Base-by-base conservation (phyloP, 92 coral and sea anemone species). In the Phymanthus crucifer region DNA sequence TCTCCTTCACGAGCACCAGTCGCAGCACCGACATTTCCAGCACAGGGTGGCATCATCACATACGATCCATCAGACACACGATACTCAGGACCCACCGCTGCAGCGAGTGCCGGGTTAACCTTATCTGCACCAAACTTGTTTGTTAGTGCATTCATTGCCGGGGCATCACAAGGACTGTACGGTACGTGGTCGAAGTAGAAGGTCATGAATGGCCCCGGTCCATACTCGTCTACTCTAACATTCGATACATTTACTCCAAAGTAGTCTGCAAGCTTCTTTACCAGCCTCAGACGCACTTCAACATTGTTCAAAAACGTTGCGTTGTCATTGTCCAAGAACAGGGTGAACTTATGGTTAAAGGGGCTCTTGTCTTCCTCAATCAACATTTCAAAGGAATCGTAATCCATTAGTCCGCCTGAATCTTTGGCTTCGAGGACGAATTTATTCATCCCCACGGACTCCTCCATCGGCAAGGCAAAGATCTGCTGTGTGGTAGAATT, bases 231-330 rank as follows among this genome's bases (percentile, higher is more conserved):
- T 12, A 92, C 94, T 43, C 97, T 89, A 33, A 92, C 84, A 50
- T 75, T 81, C 38, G 92, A 87, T 21, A 87, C 83, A 66, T 90
- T 90, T 36, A 92, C 92, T 19, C 79, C 85, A 80, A 87, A 85
- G 83, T 77, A 92, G 37, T 35, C 81, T 7, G 97, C 91, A 18
- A 92, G 67, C 72, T 87, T 87, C 37, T 90, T 83, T 26, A 92
- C 72, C 40, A 92, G 83, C 54, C 81, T 58, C 38, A 92, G 83
- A 66, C 97, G 87, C n/a, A 79, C 75, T 45, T 75, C 92, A 72
- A 92, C 97, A 48, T 92, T 81, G n/a, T 83, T 80, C 48, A 85
- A 69, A 83, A 92, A 90, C 9, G 97, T 87, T 18, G 84, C 89
- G 72, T 90, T 90, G 78, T 85, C 89, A 34, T 78, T 69, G 85